Conservation (phyloP, 2,888 invertebrate genomes). For the Eristalis intricaria region DNA sequence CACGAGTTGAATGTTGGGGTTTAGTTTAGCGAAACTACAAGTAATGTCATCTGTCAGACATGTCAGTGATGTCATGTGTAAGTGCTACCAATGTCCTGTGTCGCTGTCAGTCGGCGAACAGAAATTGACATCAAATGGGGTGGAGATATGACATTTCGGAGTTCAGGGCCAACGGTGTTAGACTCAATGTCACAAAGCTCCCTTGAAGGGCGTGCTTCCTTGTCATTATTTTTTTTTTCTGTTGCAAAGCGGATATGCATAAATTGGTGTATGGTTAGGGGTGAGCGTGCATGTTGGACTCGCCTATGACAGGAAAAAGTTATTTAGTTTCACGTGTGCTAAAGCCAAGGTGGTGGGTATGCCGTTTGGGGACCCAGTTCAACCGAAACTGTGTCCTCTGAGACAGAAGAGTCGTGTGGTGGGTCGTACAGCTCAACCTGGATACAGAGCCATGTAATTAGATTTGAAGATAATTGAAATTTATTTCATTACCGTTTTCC, state of each 20-base stretch:
- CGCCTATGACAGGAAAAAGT: slow-evolving; percentile 6
- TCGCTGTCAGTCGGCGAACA: slow-evolving; percentile 7
- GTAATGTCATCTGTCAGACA: slow-evolving; percentile 1
- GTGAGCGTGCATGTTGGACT: not conserved
- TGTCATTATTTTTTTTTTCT: not conserved
- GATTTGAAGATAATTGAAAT: slow-evolving; percentile 58
- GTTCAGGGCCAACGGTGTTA: slow-evolving; percentile 59
- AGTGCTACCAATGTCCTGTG: not conserved
- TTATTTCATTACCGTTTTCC: slow-evolving; percentile 47
- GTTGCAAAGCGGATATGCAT: not conserved
- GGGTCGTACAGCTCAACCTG: not conserved
- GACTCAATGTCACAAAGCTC: slow-evolving; percentile 38
- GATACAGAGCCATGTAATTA: slow-evolving; percentile 35
- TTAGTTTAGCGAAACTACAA: slow-evolving; percentile 20
- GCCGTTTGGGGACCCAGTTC: not conserved
- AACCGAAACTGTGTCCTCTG: not conserved
- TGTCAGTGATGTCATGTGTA: not conserved
- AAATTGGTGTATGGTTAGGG: not conserved
- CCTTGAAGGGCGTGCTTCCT: slow-evolving; percentile 38
- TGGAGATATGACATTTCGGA: not conserved
- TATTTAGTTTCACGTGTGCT: not conserved
- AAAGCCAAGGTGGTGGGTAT: not conserved
- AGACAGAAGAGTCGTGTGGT: not conserved
- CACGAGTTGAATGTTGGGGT: not conserved
- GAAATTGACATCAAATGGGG: slow-evolving; percentile 1